Evolutionary conservation across 2,888 invertebrate genomes (phyloP), one percentile per base, ranked within the genome.

Genomic region (Sialis fuliginosa): DNA sequence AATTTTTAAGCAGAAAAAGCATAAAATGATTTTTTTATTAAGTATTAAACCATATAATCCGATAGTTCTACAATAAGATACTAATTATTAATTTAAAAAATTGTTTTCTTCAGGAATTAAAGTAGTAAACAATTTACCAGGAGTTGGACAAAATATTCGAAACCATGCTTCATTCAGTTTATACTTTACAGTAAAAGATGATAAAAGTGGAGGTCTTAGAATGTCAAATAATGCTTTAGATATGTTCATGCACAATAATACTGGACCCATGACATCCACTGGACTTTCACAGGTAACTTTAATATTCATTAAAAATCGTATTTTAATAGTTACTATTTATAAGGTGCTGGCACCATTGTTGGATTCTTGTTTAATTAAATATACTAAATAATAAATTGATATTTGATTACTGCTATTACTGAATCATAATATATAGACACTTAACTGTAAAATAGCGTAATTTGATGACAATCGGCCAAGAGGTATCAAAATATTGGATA

Each of bases 71-170:
- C 2, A 22, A 22, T 12, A 10, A 10, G 6, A 37, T 37, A 37
- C 7, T 7, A 10, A 5, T 2, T 6, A 6, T 10, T 43, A 39
- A 39, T 22, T 45, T 5, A 10, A 37, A 12, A 7, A 45, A 45
- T 22, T 33, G 9, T 33, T 32, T 34, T 30, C 48, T 44, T 42
- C 2, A 51, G 53, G 52, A 2, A 55, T 57, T 7, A 58, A 59
- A 5, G 57, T 64, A 8, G 50, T 64, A 7, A 53, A 55, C 4
- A 58, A 66, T 52, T 53, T 63, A 13, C 63, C 62, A 1, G 64
- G 52, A 6, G 54, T 66, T 5, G 66, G 66, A 6, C 52, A 57
- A 47, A 64, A 64, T 50, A 39, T 54, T 22, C 47, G 49, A 6
- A 53, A 54, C 39, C 54, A 54, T 42, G 49, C 50, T 33, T 51